phyloP scores from a whole-genome alignment of 1,140 invertebrate species.

The Mycetomoellerius zeteki region DNA sequence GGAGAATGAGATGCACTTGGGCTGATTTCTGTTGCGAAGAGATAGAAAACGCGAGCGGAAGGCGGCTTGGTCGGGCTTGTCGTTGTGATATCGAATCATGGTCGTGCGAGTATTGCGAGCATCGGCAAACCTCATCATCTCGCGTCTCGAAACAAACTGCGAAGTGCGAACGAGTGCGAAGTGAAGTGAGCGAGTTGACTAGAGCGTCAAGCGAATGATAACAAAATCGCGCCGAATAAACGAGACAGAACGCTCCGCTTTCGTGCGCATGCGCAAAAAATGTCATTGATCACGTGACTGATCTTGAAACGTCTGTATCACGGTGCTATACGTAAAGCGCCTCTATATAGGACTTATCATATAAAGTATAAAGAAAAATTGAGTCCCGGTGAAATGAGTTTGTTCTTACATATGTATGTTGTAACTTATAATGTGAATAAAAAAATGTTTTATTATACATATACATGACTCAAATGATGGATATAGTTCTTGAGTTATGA shows the following conservation, averaged over 20 bases:
- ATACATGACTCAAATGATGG: no score
- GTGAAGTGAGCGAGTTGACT: no score
- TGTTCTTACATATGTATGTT: no score
- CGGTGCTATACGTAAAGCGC: background rate
- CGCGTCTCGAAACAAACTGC: conserved; percentile 66
- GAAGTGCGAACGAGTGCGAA: no score
- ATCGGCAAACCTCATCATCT: background rate
- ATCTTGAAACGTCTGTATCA: background rate
- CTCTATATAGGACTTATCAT: no score
- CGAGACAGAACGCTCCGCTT: background rate
- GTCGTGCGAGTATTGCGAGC: background rate
- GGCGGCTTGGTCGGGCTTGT: background rate
- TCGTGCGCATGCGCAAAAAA: background rate
- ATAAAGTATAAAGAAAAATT: no score
- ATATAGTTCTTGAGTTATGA: no score
- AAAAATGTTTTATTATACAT: no score
- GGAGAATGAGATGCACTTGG: background rate
- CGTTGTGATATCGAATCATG: conserved; percentile 28
- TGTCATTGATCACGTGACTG: conserved; percentile 1
- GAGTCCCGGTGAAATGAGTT: no score
- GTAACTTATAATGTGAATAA: no score
- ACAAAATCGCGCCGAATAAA: background rate
- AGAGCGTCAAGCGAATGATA: background rate
- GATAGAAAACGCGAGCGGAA: background rate
- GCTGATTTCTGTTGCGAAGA: background rate